Conservation (phyloP, 2,888 invertebrate genomes). For the Troilus luridus region DNA sequence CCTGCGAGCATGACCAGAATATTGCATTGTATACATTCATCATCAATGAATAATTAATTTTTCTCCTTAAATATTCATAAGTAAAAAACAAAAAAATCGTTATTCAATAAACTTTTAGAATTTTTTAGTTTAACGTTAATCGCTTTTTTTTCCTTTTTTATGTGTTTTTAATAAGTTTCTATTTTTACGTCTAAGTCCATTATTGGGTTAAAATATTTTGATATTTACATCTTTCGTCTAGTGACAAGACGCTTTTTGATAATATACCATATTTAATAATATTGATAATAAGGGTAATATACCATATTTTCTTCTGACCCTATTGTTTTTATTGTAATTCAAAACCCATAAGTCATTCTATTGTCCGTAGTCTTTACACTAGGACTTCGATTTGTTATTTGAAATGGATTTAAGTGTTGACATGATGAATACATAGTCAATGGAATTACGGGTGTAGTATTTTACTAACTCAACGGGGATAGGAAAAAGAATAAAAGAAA, state of each 20-base stretch:
- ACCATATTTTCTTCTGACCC: too few relatives aligned
- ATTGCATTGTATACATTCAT: neutral
- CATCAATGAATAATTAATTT: neutral
- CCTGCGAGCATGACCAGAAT: neutral
- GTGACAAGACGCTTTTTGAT: too few relatives aligned
- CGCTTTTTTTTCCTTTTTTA: too few relatives aligned
- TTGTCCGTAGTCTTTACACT: too few relatives aligned
- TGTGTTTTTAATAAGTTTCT: too few relatives aligned
- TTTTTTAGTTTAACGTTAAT: neutral
- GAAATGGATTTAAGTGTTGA: neutral
- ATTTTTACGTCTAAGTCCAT: too few relatives aligned
- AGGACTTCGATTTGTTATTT: neutral
- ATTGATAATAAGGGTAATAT: too few relatives aligned
- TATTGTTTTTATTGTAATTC: too few relatives aligned
- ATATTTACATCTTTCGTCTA: too few relatives aligned
- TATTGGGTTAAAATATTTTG: too few relatives aligned
- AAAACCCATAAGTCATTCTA: too few relatives aligned
- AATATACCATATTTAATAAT: too few relatives aligned
- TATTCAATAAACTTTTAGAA: neutral
- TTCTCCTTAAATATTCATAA: neutral
- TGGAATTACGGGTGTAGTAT: neutral
- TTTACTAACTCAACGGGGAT: neutral
- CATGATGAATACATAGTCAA: neutral
- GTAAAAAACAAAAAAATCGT: neutral
- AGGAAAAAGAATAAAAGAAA: neutral